Evolutionary conservation across 1,140 invertebrate genomes (phyloP).

Genomic region (Papilio xuthus): DNA sequence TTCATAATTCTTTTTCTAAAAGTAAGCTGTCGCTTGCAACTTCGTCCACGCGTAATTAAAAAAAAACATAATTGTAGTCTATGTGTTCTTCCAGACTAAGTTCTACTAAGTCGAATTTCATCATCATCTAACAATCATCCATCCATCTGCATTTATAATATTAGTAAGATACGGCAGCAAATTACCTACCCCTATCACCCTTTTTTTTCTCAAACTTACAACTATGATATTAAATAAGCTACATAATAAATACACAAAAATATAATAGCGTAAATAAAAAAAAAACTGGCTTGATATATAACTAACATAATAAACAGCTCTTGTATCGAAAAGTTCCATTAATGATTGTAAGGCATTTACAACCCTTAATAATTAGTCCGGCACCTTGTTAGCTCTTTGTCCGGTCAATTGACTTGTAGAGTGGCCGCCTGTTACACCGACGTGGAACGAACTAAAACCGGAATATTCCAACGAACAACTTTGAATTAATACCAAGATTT

Average conservation of each 20-base stretch:
- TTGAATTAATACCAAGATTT: too few species aligned
- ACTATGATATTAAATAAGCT: too few species aligned
- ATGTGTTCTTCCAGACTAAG: too few species aligned
- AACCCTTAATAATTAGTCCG: constrained; percentile 16
- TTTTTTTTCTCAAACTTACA: too few species aligned
- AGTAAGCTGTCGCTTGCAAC: too few species aligned
- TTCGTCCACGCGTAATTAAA: too few species aligned
- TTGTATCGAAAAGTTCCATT: not conserved
- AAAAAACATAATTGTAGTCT: too few species aligned
- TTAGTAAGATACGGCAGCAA: too few species aligned
- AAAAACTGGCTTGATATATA: not conserved
- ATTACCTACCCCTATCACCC: too few species aligned
- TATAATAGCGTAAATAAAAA: not conserved
- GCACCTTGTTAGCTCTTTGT: constrained; percentile 21
- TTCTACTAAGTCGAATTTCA: too few species aligned
- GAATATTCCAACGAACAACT: not conserved
- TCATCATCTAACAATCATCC: too few species aligned
- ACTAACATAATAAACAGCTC: not conserved
- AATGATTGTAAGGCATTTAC: constrained; percentile 22
- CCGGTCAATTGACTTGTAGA: constrained; percentile 1
- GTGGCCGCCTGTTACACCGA: not conserved
- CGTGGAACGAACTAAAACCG: not conserved
- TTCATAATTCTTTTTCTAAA: not conserved
- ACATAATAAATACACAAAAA: not conserved
- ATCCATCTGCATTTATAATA: too few species aligned